Conservation (phyloP, 2,888 invertebrate genomes). For the Hermodice carunculata region DNA sequence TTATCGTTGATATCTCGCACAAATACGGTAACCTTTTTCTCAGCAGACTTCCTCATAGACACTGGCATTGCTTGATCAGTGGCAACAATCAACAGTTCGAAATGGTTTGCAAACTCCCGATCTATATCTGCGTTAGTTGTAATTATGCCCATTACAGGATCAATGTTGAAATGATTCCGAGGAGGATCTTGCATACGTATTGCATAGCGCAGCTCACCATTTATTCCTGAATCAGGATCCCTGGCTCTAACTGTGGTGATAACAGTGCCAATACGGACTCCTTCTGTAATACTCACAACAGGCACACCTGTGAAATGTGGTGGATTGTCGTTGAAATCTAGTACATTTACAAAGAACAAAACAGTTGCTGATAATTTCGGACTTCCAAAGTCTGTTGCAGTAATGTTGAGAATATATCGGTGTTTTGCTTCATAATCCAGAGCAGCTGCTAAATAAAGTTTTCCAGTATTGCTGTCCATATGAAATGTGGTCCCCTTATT, state of each 20-base stretch:
- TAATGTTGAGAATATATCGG: conserved; percentile 85
- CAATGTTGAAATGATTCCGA: conserved; percentile 87
- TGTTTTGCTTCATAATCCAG: conserved; percentile 91
- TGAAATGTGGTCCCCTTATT: conserved; percentile 74
- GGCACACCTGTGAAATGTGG: conserved; percentile 90
- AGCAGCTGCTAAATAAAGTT: conserved; percentile 91
- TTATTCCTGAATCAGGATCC: conserved; percentile 89
- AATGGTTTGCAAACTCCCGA: conserved; percentile 89
- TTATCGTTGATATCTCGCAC: conserved; percentile 30
- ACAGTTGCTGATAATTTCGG: conserved; percentile 80
- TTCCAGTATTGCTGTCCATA: conserved; percentile 85
- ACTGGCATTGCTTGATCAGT: conserved; percentile 87
- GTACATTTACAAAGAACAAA: conserved; percentile 82
- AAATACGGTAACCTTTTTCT: conserved; percentile 71
- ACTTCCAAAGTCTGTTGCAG: conserved; percentile 78
- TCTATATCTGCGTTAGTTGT: conserved; percentile 89
- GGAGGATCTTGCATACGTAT: conserved; percentile 87
- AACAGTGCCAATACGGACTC: conserved; percentile 83
- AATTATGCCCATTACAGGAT: conserved; percentile 85
- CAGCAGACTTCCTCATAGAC: conserved; percentile 83
- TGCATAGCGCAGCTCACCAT: conserved; percentile 85
- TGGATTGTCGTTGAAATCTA: conserved; percentile 94
- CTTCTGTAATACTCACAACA: conserved; percentile 89
- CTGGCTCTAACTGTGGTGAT: conserved; percentile 89
- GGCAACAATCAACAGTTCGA: conserved; percentile 89